phyloP scores from a whole-genome alignment of 2,113 vertebrate species.

The Scartelaos histophorus region DNA sequence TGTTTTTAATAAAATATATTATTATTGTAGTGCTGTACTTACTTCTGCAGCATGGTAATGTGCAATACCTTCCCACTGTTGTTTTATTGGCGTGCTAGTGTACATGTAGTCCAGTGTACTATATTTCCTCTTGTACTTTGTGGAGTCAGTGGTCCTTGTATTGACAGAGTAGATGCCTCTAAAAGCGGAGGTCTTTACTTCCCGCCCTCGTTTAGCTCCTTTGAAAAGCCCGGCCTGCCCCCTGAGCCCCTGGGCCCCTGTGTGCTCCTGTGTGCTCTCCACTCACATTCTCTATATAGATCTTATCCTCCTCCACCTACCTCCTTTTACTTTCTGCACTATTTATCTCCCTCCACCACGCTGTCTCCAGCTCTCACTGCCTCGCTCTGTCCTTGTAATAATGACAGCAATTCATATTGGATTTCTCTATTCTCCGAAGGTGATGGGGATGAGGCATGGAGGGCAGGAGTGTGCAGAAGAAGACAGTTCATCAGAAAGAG shows the following conservation, averaged over 20 bases:
- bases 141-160: slow-evolving; percentile 46
- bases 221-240: slow-evolving; percentile 68
- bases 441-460: slow-evolving; percentile 48
- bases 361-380: slow-evolving; percentile 29
- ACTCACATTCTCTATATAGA: slow-evolving; percentile 68
- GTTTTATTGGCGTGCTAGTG: too few species aligned
- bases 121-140: slow-evolving; percentile 15
- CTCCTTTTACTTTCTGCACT: slow-evolving; percentile 38
- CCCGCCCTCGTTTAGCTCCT: slow-evolving; percentile 58
- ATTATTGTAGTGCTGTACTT: too few species aligned
- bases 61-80: too few species aligned
- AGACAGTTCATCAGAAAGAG: slow-evolving; percentile 50
- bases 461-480: slow-evolving; percentile 45
- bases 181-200: slow-evolving; percentile 68
- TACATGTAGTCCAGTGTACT: neutral
- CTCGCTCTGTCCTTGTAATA: slow-evolving; percentile 62
- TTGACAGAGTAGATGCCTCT: slow-evolving; percentile 56
- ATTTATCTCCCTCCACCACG: slow-evolving; percentile 50
- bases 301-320: slow-evolving; percentile 67
- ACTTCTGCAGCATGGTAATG: too few species aligned
- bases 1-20: too few species aligned
- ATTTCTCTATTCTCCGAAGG: slow-evolving; percentile 64
- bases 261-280: slow-evolving; percentile 50
- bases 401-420: slow-evolving; percentile 72
- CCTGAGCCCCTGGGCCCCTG: slow-evolving; percentile 58